Conservation (phyloP, 2,888 invertebrate genomes). For the Gymnoscelis rufifasciata region DNA sequence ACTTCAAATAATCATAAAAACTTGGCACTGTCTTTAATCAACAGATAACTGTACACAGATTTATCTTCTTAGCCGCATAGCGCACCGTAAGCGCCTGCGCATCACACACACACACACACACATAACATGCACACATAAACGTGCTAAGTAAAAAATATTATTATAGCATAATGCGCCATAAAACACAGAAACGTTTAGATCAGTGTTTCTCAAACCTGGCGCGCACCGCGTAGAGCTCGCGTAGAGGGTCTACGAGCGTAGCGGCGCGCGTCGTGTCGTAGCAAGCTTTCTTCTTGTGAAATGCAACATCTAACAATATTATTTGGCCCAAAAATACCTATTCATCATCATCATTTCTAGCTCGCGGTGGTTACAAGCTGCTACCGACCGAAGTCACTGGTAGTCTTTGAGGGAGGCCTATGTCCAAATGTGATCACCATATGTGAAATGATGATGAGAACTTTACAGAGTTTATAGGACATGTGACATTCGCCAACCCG, state of each 20-base stretch:
- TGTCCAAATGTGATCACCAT: too few species aligned
- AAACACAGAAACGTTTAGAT: slow-evolving; percentile 56
- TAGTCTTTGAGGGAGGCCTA: too few species aligned
- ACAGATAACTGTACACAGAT: slow-evolving; percentile 11
- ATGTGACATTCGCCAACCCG: too few species aligned
- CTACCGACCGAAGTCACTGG: too few species aligned
- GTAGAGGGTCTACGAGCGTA: slow-evolving; percentile 37
- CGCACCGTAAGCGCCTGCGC: slow-evolving; percentile 46
- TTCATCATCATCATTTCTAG: too few species aligned
- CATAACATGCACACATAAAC: slow-evolving; percentile 53
- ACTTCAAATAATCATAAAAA: not conserved
- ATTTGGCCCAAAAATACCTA: too few species aligned
- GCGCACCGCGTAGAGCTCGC: slow-evolving; percentile 32
- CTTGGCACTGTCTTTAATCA: slow-evolving; percentile 4
- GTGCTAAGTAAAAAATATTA: slow-evolving; percentile 79
- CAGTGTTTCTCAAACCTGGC: slow-evolving; percentile 53
- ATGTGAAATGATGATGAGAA: too few species aligned
- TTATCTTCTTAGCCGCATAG: slow-evolving; percentile 19
- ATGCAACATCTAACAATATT: not conserved
- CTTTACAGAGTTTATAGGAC: too few species aligned
- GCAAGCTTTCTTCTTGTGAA: slow-evolving; percentile 25
- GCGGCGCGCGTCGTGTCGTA: slow-evolving; percentile 30
- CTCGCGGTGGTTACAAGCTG: too few species aligned
- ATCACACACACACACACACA: slow-evolving; percentile 34
- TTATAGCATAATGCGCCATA: slow-evolving; percentile 74